These are phyloP conservation scores for Beroe forskalii DNA, from an alignment of 37 sponge, comb jelly and placozoan species.

Conservation along the genomic window DNA sequence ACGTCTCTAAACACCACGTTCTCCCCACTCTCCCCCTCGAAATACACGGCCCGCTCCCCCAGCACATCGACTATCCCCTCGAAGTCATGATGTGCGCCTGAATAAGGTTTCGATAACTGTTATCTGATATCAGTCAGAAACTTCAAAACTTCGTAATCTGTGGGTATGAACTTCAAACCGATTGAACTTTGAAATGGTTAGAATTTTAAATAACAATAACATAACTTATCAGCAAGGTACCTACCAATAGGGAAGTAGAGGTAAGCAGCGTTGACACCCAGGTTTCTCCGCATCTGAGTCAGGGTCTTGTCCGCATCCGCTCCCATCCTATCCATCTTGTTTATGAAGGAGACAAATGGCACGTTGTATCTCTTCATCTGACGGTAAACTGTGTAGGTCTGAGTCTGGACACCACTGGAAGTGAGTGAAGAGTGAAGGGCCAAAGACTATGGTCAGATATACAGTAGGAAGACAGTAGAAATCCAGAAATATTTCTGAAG, in stretches of 20 bases:
- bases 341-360: constrained; percentile 91
- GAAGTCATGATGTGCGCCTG: too few species aligned
- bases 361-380: constrained; percentile 96
- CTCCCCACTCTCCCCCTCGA: constrained; percentile 83
- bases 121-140: too few species aligned
- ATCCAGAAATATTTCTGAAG: too few species aligned
- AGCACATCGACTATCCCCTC: constrained; percentile 87
- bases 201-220: too few species aligned
- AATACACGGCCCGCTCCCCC: constrained; percentile 77
- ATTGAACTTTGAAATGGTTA: too few species aligned
- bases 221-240: too few species aligned
- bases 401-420: constrained; percentile 73
- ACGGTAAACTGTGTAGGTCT: constrained; percentile 96
- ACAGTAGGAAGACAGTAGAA: too few species aligned
- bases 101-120: too few species aligned
- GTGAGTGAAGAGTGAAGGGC: not conserved
- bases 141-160: too few species aligned
- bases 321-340: constrained; percentile 89
- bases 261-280: constrained; percentile 88
- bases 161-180: too few species aligned
- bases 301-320: constrained; percentile 84
- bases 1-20: constrained; percentile 73
- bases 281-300: constrained; percentile 81
- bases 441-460: too few species aligned
- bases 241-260: constrained; percentile 89